Conservation (phyloP, 1,140 invertebrate species). For the Ips nitidus region DNA sequence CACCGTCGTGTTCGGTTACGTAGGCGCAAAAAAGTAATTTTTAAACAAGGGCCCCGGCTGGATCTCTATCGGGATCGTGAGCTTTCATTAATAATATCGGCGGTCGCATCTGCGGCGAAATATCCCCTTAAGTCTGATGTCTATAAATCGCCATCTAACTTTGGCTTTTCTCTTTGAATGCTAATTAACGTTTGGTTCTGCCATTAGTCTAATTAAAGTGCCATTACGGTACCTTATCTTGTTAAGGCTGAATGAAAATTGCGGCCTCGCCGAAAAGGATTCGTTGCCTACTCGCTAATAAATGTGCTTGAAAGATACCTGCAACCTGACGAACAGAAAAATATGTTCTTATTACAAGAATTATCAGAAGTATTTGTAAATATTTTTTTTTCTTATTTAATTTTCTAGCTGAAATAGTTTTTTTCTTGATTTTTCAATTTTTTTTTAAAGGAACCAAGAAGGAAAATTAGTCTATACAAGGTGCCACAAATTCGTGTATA, state of each 20-base stretch:
- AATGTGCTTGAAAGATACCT: too few species aligned
- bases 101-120: conserved; percentile 49
- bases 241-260: conserved; percentile 35
- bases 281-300: too few species aligned
- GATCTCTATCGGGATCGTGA: conserved; percentile 23
- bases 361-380: too few species aligned
- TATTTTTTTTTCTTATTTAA: too few species aligned
- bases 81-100: conserved; percentile 50
- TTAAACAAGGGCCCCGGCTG: conserved; percentile 28
- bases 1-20: conserved; percentile 11
- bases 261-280: neutral
- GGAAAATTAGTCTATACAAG: too few species aligned
- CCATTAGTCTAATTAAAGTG: conserved; percentile 73
- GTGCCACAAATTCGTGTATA: too few species aligned
- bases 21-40: conserved; percentile 36
- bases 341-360: too few species aligned
- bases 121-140: conserved; percentile 44
- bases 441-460: too few species aligned
- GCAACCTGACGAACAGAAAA: too few species aligned
- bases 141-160: conserved; percentile 55
- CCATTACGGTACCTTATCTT: conserved; percentile 56
- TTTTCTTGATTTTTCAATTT: too few species aligned
- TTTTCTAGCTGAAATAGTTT: too few species aligned
- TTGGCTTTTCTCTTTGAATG: conserved; percentile 65
- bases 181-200: conserved; percentile 72